Conservation (phyloP, 2,797 vertebrate species). For the Acipenser transmontanus region DNA sequence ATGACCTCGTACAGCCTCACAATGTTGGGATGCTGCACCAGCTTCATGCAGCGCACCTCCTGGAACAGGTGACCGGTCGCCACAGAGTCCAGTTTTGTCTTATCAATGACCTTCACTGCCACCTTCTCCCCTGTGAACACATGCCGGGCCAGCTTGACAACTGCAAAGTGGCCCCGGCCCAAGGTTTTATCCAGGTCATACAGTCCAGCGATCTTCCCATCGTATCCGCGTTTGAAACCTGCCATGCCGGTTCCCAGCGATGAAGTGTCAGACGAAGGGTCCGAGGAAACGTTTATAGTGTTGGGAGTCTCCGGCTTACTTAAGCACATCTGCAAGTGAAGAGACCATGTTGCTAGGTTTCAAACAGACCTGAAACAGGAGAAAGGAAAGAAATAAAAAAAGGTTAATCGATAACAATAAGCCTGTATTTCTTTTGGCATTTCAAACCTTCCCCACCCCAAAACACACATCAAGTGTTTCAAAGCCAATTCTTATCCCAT, state of each 20-base stretch:
- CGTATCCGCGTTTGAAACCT: slow-evolving; percentile 92
- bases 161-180: slow-evolving; percentile 93
- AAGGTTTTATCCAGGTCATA: slow-evolving; percentile 97
- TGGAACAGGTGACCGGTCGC: slow-evolving; percentile 95
- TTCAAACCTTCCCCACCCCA: no score
- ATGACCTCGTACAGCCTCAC: slow-evolving; percentile 95
- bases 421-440: no score
- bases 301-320: slow-evolving; percentile 61
- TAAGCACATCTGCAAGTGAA: slow-evolving; percentile 53
- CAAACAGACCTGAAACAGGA: slow-evolving; percentile 53
- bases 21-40: slow-evolving; percentile 96
- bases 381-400: slow-evolving; percentile 13
- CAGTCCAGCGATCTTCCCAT: slow-evolving; percentile 93
- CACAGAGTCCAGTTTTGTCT: slow-evolving; percentile 88
- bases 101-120: slow-evolving; percentile 96
- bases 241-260: slow-evolving; percentile 67
- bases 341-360: slow-evolving; percentile 67
- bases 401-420: background rate
- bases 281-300: slow-evolving; percentile 33
- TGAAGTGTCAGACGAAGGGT: slow-evolving; percentile 32
- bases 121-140: slow-evolving; percentile 97
- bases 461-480: no score
- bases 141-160: slow-evolving; percentile 93
- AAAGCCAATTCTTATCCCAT: no score
- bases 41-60: slow-evolving; percentile 96